Percentiles rank a stretch among this genome's conserved stretches.
These are phyloP conservation scores for Azorinus chamasolen DNA, from an alignment of 2,888 invertebrate species.

Conservation along the genomic window DNA sequence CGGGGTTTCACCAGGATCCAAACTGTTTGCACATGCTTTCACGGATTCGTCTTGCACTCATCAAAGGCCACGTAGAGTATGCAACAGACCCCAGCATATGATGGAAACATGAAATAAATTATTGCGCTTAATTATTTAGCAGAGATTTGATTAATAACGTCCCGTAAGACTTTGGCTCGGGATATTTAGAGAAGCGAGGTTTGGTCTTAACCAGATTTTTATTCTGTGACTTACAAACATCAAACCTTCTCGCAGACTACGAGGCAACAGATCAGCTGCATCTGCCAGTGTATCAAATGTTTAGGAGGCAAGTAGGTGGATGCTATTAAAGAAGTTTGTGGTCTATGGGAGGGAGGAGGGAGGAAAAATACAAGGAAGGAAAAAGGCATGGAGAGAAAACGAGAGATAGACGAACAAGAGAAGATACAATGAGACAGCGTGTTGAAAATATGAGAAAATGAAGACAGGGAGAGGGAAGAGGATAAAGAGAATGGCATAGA, in stretches of 20 bases:
- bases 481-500: neutral
- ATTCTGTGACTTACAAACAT: no score
- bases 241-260: no score
- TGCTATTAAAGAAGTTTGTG: no score
- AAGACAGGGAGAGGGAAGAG: neutral
- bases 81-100: neutral
- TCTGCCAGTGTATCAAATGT: no score
- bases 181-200: no score
- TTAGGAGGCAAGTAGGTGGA: no score
- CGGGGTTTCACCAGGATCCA: no score
- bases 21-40: no score
- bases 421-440: neutral
- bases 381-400: neutral
- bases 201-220: no score
- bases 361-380: neutral
- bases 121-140: conserved; percentile 26
- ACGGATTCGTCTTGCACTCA: no score
- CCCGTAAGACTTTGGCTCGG: neutral
- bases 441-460: neutral
- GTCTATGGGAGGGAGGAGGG: neutral
- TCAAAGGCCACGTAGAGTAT: no score
- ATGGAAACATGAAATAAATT: conserved; percentile 39
- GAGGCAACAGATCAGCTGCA: no score
- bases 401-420: neutral
- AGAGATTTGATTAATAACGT: conserved; percentile 44